phyloP scores from a whole-genome alignment of 2,113 vertebrate genomes.

The Dipodomys spectabilis region DNA sequence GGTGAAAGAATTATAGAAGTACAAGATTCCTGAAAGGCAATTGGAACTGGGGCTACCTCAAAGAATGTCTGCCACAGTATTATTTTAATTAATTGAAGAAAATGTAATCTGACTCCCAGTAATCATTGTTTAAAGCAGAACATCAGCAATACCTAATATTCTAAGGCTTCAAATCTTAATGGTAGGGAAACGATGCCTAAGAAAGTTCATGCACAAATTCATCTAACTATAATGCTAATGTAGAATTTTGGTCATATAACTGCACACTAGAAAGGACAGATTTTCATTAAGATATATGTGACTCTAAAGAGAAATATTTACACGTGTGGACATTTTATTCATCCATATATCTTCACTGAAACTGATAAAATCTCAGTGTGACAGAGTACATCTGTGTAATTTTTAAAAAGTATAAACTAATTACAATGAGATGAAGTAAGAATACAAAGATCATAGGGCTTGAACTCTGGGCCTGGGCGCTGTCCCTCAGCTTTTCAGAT shows the following conservation, averaged over 20 bases:
- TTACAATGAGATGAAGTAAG: background rate
- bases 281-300: background rate
- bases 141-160: background rate
- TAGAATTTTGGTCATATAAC: background rate
- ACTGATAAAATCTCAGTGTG: conserved; percentile 23
- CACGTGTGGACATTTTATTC: background rate
- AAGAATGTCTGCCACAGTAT: background rate
- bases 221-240: background rate
- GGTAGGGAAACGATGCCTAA: background rate
- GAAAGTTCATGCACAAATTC: background rate
- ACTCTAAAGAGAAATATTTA: background rate
- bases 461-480: too few species aligned
- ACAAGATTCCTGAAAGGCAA: background rate
- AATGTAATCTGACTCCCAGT: background rate
- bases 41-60: background rate
- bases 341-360: background rate
- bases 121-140: conserved; percentile 22
- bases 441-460: background rate
- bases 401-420: background rate
- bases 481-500: too few species aligned
- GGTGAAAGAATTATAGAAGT: background rate
- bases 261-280: background rate
- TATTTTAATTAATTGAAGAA: background rate
- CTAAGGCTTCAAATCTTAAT: background rate
- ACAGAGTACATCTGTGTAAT: background rate